phyloP scores from a whole-genome alignment of 2,888 invertebrate genomes.

The Hydraecia micacea region DNA sequence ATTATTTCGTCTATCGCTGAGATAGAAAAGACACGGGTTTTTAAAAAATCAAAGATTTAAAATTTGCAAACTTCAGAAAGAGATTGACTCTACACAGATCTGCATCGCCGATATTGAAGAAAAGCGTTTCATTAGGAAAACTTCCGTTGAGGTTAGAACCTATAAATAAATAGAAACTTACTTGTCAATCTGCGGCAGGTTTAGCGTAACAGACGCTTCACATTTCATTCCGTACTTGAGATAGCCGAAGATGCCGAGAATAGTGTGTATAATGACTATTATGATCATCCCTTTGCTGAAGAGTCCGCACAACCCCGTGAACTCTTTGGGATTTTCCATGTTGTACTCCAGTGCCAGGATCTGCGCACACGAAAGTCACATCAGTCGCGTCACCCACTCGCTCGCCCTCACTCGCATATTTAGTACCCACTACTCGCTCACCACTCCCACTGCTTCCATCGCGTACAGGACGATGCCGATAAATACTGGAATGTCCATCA shows the following conservation, averaged over 20 bases:
- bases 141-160: too few species aligned
- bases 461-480: conserved; percentile 97
- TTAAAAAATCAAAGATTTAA: too few species aligned
- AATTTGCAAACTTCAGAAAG: too few species aligned
- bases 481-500: conserved; percentile 93
- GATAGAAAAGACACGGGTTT: too few species aligned
- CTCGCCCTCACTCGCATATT: not conserved
- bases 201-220: conserved; percentile 95
- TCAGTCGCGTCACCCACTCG: not conserved
- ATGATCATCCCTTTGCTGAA: conserved; percentile 94
- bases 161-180: conserved; percentile 77
- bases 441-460: conserved; percentile 94
- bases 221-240: conserved; percentile 94
- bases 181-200: conserved; percentile 92
- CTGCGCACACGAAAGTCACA: conserved; percentile 81
- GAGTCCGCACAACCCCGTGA: conserved; percentile 94
- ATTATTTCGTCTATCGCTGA: too few species aligned
- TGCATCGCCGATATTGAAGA: too few species aligned
- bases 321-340: conserved; percentile 95
- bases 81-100: too few species aligned
- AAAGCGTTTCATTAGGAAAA: too few species aligned
- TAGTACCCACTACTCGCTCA: conserved; percentile 78
- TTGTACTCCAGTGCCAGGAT: conserved; percentile 97
- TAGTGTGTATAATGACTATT: conserved; percentile 94
- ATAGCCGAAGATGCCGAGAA: conserved; percentile 95